A percentile compares a stretch with the other conserved stretches of the same genome.
Evolutionary conservation across 2,888 invertebrate genomes (phyloP).

Genomic region (Torymus aiolomorphi): DNA sequence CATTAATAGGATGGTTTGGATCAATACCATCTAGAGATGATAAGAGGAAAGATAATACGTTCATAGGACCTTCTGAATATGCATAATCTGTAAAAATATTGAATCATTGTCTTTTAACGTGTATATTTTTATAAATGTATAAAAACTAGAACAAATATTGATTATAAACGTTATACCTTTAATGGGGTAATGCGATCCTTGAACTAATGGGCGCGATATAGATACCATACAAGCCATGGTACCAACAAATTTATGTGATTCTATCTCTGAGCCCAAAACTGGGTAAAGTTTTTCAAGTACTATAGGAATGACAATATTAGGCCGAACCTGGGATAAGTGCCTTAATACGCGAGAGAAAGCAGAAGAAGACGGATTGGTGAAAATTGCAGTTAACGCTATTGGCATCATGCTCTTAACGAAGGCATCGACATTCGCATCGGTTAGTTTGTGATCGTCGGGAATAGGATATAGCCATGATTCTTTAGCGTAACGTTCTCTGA

Average conservation of each 20-base stretch:
- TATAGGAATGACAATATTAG: constrained; percentile 88
- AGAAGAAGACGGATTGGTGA: constrained; percentile 81
- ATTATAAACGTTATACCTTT: constrained; percentile 61
- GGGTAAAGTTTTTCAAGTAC: constrained; percentile 88
- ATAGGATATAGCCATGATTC: constrained; percentile 83
- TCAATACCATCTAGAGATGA: constrained; percentile 92
- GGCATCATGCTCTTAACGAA: constrained; percentile 88
- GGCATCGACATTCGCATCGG: constrained; percentile 86
- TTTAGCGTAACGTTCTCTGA: constrained; percentile 81
- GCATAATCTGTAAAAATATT: constrained; percentile 72
- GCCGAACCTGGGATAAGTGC: constrained; percentile 86
- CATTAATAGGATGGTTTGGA: constrained; percentile 89
- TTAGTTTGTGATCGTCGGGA: constrained; percentile 83
- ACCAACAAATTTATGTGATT: constrained; percentile 89
- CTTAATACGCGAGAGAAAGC: constrained; percentile 80
- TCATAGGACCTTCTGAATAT: constrained; percentile 86
- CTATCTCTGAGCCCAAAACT: constrained; percentile 89
- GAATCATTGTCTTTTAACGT: background rate
- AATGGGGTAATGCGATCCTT: constrained; percentile 71
- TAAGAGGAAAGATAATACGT: constrained; percentile 89
- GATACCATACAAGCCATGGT: constrained; percentile 84
- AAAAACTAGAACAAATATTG: background rate
- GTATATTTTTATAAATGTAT: background rate
- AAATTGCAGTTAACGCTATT: constrained; percentile 87
- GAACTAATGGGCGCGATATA: constrained; percentile 82